Evolutionary conservation across 2,888 invertebrate species (phyloP).

Genomic region (Hyppa rectilinea): DNA sequence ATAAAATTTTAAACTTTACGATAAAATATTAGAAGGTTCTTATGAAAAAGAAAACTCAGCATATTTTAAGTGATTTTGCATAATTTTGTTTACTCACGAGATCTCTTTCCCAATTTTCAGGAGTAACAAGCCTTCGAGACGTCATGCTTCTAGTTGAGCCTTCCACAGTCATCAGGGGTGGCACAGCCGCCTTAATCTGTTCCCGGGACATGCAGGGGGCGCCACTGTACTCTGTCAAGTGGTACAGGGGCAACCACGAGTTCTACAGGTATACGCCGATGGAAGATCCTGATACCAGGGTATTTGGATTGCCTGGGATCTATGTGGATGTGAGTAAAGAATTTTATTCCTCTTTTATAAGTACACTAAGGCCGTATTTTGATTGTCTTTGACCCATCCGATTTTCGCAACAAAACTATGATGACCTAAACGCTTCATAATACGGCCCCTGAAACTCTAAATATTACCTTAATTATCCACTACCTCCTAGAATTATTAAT

Average conservation of each 20-base stretch:
- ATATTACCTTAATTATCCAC: background rate
- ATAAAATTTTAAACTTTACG: background rate
- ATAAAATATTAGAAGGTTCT: background rate
- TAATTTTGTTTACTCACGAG: background rate
- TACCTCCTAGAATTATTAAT: background rate
- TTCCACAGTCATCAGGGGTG: slow-evolving; percentile 92
- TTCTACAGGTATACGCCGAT: slow-evolving; percentile 96
- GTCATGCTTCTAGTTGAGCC: slow-evolving; percentile 94
- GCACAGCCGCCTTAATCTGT: slow-evolving; percentile 93
- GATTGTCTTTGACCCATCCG: too few relatives aligned
- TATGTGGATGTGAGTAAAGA: slow-evolving; percentile 94
- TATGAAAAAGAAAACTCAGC: background rate
- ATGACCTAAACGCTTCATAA: background rate
- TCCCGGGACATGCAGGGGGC: slow-evolving; percentile 94
- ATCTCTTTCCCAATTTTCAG: slow-evolving; percentile 75
- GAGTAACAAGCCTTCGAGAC: slow-evolving; percentile 92
- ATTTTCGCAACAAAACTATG: background rate
- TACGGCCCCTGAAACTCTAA: background rate
- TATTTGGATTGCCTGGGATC: slow-evolving; percentile 94
- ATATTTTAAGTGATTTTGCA: too few relatives aligned
- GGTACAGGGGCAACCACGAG: slow-evolving; percentile 96
- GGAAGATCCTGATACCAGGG: slow-evolving; percentile 93
- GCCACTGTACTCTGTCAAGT: slow-evolving; percentile 95
- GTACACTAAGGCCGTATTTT: too few relatives aligned
- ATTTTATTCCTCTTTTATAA: background rate